Conservation (phyloP, 2,797 vertebrate species). For the Coilia nasus region DNA sequence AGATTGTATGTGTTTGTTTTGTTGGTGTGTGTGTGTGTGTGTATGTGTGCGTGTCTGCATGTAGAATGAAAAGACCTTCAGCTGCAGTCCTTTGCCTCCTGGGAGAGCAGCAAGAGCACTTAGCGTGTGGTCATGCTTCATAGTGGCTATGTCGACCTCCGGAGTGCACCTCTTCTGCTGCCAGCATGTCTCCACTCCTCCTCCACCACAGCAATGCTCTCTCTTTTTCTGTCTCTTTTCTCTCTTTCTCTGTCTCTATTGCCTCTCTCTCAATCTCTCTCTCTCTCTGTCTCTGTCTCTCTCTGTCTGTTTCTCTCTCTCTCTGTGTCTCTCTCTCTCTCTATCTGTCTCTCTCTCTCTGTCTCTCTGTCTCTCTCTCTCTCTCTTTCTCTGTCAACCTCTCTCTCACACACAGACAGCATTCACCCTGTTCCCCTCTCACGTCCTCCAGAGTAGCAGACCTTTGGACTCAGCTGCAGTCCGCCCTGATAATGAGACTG, state of each 20-base stretch:
- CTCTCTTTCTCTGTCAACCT: background rate
- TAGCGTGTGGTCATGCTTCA: background rate
- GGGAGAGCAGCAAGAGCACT: background rate
- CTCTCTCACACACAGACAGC: background rate
- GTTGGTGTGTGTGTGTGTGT: background rate
- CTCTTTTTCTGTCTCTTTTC: too few relatives aligned
- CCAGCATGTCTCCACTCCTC: too few relatives aligned
- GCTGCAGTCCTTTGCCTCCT: background rate
- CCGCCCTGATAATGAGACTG: constrained; percentile 43
- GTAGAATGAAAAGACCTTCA: background rate
- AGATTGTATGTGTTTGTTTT: background rate
- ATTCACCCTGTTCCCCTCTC: background rate
- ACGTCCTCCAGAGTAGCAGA: constrained; percentile 46
- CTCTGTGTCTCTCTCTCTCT: too few relatives aligned
- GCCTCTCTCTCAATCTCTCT: too few relatives aligned
- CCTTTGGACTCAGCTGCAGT: constrained; percentile 22
- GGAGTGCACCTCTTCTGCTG: background rate
- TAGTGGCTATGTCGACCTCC: background rate
- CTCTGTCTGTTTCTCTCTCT: too few relatives aligned
- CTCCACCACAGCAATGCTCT: too few relatives aligned
- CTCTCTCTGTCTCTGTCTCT: too few relatives aligned
- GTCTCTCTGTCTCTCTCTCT: too few relatives aligned
- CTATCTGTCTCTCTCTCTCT: too few relatives aligned
- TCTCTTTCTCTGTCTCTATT: too few relatives aligned
- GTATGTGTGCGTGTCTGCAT: background rate